Evolutionary conservation across 2,113 vertebrate species (phyloP), one percentile per base, ranked within the genome.

Genomic region (Onychostoma macrolepis): DNA sequence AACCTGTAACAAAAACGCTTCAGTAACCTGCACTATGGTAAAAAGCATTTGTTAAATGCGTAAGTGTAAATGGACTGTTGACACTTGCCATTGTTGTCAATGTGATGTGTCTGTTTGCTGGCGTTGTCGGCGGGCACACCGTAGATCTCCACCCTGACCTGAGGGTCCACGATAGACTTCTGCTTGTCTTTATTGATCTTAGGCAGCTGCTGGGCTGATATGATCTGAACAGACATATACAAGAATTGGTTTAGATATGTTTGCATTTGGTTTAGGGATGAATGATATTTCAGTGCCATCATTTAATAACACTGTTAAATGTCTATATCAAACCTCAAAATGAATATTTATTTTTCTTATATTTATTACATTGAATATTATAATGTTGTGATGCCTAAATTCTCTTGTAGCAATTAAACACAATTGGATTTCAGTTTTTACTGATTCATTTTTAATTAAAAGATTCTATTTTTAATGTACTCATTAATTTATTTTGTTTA

Each of bases 181-280:
- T 84, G 8, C 87, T 98, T 97, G 79, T 94, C 95, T 92, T 96
- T 97, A 91, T 97, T 98, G 75, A 98, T 87, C 91, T 99, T 99
- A 6, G 98, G 98, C 58, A 99, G 92, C 92, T 99, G 98, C 92
- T 99, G 98, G 56, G 96, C 98, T 36, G 98, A 97, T 92, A 99
- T 99, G 85, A 99, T 92, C 98, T 99, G 87, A 1, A 17, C 78
- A 5, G 30, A 82, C 6, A 43, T 19, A 90, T 4, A 87, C 0
- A 15, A 36, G 86, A 26, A 24, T 19, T 41, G 0, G 11, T 58
- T 38, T n/a, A 13, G 21, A 58, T 30, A 78, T 45, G 26, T 50
- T 26, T 43, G 6, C 38, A 78, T 78, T 78, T 78, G 13, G 17
- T 53, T 50, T 53, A 21, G 26, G 26, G n/a, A 76, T 76, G 6